phyloP scores from a whole-genome alignment of 2,797 vertebrate genomes.

The Micropoecilia bifurca region DNA sequence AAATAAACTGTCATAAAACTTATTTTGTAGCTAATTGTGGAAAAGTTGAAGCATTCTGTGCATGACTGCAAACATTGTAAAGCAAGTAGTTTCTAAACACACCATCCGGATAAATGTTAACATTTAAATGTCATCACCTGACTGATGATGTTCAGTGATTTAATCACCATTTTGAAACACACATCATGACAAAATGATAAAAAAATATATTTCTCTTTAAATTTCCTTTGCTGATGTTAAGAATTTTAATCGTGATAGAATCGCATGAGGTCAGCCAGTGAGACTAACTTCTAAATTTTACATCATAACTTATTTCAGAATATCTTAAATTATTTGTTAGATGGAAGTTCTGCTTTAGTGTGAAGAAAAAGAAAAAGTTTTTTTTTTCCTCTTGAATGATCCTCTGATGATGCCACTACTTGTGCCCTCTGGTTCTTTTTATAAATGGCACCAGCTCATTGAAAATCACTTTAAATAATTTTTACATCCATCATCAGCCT shows the following conservation, averaged over 20 bases:
- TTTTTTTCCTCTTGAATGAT: neutral
- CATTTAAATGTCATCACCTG: neutral
- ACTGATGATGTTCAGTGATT: neutral
- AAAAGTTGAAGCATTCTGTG: neutral
- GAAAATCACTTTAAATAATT: neutral
- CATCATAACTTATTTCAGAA: neutral
- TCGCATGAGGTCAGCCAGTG: neutral
- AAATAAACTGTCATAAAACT: neutral
- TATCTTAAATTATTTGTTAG: neutral
- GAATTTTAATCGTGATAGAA: neutral
- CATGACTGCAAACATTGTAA: neutral
- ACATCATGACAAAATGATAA: neutral
- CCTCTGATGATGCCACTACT: too few species aligned
- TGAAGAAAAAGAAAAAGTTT: neutral
- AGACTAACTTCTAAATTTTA: neutral
- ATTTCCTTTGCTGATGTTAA: neutral
- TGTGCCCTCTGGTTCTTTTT: neutral
- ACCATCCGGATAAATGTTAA: neutral
- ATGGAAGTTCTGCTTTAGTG: neutral
- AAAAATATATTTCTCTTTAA: neutral
- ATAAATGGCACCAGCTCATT: neutral
- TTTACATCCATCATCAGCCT: neutral
- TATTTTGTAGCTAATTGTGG: neutral
- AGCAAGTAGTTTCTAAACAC: neutral
- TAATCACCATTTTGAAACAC: neutral